These are phyloP conservation scores for Tetranychus truncatus DNA, from an alignment of 2,888 invertebrate species.

Conservation along the genomic window DNA sequence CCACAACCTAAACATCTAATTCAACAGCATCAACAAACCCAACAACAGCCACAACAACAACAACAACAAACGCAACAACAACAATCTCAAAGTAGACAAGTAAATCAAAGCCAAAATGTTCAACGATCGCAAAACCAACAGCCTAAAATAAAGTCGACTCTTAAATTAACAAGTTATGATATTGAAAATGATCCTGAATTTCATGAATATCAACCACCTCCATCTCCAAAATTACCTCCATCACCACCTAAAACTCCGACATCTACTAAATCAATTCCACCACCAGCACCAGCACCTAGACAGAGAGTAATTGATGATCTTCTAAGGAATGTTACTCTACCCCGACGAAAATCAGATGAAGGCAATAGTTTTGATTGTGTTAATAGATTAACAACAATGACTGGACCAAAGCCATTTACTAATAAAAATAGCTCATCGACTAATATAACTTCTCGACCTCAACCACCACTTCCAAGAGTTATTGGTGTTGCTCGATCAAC, in stretches of 20 bases:
- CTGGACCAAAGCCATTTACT: neutral
- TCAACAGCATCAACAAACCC: too few species aligned
- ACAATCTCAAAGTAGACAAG: neutral
- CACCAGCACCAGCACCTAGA: neutral
- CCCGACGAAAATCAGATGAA: neutral
- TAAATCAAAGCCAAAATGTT: neutral
- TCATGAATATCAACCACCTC: constrained; percentile 4
- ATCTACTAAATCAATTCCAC: neutral
- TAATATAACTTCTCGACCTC: neutral
- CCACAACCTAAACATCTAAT: neutral
- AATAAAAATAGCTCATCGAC: neutral
- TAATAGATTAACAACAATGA: neutral
- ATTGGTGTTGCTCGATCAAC: neutral
- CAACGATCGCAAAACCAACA: neutral
- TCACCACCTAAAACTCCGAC: neutral
- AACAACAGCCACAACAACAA: neutral
- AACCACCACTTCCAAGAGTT: neutral
- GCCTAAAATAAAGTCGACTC: neutral
- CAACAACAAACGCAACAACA: neutral
- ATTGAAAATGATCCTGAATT: neutral
- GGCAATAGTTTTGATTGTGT: neutral
- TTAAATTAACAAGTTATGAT: neutral
- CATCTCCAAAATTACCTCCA: neutral
- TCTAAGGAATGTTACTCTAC: neutral
- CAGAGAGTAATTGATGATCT: neutral